phyloP scores from a whole-genome alignment of 2,888 invertebrate genomes.

The Hecatera dysodea region DNA sequence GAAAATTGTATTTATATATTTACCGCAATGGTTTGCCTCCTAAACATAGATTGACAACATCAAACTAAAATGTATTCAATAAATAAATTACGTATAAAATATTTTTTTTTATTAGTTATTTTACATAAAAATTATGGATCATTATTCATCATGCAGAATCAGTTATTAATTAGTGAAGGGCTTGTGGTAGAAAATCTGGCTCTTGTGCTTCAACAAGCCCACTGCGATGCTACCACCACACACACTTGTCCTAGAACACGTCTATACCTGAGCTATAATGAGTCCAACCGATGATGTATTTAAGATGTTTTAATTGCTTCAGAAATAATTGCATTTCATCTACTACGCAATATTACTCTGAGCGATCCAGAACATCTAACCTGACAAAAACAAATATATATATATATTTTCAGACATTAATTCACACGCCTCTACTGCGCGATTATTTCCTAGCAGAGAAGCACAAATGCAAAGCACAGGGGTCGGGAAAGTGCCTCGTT shows the following conservation, averaged over 20 bases:
- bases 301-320: neutral
- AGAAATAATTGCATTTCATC: neutral
- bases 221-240: slow-evolving; percentile 10
- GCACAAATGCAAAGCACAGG: slow-evolving; percentile 95
- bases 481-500: slow-evolving; percentile 96
- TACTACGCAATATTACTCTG: neutral
- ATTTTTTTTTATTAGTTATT: no score
- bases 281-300: slow-evolving; percentile 5
- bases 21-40: slow-evolving; percentile 5
- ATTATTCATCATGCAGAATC: neutral
- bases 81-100: no score
- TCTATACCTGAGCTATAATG: neutral
- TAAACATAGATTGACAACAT: slow-evolving; percentile 4
- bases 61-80: slow-evolving; percentile 9
- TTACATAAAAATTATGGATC: neutral
- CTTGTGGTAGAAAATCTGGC: slow-evolving; percentile 2
- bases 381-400: neutral
- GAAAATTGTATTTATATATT: slow-evolving; percentile 36
- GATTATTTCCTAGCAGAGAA: slow-evolving; percentile 99
- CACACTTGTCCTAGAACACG: neutral
- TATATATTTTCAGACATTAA: slow-evolving; percentile 94
- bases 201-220: neutral
- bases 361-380: neutral
- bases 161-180: neutral
- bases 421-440: slow-evolving; percentile 98